Conservation (phyloP, 2,888 invertebrate genomes). For the Tetranychus piercei region DNA sequence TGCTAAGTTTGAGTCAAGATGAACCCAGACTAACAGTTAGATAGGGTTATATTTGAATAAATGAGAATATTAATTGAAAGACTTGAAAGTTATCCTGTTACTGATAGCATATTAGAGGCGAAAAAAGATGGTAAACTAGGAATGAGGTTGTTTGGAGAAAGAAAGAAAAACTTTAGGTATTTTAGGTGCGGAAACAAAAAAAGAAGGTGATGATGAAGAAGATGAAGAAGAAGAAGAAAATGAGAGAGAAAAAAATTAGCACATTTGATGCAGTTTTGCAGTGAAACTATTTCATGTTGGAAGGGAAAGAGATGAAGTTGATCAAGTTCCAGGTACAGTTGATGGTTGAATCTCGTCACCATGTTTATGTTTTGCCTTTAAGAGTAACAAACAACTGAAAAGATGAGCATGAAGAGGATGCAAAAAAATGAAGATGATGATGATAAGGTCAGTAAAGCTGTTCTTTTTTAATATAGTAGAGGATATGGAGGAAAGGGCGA, state of each 20-base stretch:
- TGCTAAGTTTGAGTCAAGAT: no score
- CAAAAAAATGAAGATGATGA: not conserved
- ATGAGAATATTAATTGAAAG: not conserved
- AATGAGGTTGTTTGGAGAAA: not conserved
- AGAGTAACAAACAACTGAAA: no score
- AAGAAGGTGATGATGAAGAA: not conserved
- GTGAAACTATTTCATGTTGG: no score
- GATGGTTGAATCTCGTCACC: not conserved
- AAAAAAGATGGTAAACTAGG: not conserved
- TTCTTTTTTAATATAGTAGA: not conserved
- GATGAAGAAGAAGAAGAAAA: not conserved
- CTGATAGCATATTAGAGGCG: not conserved
- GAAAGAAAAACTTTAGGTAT: not conserved
- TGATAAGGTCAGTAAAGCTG: not conserved
- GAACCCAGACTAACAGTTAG: no score
- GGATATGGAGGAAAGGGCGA: not conserved
- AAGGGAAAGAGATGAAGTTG: not conserved
- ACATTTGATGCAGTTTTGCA: no score
- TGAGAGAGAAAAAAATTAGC: no score
- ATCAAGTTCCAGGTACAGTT: slow-evolving; percentile 1
- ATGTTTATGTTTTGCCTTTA: not conserved
- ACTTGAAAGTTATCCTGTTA: not conserved
- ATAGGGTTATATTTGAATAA: no score
- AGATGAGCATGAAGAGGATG: no score
- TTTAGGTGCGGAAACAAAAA: not conserved